These are phyloP conservation scores for Rhombomys opimus DNA, from an alignment of 2,113 vertebrate genomes.

Conservation along the genomic window DNA sequence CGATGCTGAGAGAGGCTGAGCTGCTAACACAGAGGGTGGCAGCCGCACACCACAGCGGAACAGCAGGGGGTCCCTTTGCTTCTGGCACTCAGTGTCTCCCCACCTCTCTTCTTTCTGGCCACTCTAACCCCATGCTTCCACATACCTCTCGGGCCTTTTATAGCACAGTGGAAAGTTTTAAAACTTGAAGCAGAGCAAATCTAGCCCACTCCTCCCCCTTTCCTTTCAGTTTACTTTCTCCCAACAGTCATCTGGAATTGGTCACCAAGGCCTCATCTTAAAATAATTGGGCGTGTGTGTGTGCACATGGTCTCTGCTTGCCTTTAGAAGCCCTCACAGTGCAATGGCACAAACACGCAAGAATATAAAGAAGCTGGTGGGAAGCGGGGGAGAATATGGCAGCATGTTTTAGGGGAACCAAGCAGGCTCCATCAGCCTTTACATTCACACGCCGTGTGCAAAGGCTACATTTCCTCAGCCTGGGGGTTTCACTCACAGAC, in stretches of 20 bases:
- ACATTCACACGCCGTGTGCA: neutral
- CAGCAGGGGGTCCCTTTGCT: neutral
- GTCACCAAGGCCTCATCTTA: conserved; percentile 2
- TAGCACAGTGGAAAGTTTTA: conserved; percentile 37
- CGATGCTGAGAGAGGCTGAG: neutral
- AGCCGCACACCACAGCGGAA: no score
- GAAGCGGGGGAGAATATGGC: neutral
- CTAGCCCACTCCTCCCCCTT: neutral
- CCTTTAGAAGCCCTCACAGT: neutral
- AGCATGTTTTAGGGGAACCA: neutral
- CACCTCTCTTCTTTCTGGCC: neutral
- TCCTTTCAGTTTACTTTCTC: conserved; percentile 39
- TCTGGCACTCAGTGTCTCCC: neutral
- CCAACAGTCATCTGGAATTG: conserved; percentile 16
- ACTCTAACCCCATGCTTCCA: neutral
- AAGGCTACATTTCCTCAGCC: neutral
- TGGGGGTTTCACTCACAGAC: neutral
- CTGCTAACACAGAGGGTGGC: neutral
- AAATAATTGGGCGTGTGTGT: neutral
- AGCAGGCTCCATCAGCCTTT: neutral
- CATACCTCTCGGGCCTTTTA: neutral
- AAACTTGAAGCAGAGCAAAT: conserved; percentile 58
- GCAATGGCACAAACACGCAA: neutral
- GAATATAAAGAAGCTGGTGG: neutral
- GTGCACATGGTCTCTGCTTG: neutral